A percentile compares a stretch with the other conserved stretches of the same genome.
These are phyloP conservation scores for Caligus rogercresseyi DNA, from an alignment of 1,140 invertebrate species.

Conservation along the genomic window DNA sequence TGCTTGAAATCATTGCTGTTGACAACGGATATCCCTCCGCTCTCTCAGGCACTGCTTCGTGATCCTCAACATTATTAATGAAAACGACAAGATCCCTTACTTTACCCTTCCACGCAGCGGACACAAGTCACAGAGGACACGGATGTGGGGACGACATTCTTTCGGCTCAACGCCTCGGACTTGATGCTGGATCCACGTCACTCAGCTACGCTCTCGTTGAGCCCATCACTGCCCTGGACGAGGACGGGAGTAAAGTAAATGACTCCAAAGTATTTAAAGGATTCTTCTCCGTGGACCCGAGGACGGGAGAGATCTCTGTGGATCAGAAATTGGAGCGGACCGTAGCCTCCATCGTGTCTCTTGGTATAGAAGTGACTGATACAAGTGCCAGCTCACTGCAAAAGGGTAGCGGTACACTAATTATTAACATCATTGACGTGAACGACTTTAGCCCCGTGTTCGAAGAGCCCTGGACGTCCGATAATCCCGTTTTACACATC, in stretches of 20 bases:
- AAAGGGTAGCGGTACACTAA: slow-evolving; percentile 52
- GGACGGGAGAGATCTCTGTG: slow-evolving; percentile 52
- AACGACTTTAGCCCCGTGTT: slow-evolving; percentile 47
- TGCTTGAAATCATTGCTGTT: slow-evolving; percentile 54
- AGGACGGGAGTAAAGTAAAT: slow-evolving; percentile 53
- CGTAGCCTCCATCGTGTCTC: slow-evolving; percentile 47
- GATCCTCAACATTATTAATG: slow-evolving; percentile 56
- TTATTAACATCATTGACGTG: slow-evolving; percentile 67
- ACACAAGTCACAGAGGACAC: slow-evolving; percentile 60
- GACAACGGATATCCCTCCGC: slow-evolving; percentile 44
- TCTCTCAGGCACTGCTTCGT: slow-evolving; percentile 49
- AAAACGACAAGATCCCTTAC: slow-evolving; percentile 70
- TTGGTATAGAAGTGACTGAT: slow-evolving; percentile 62
- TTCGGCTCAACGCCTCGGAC: slow-evolving; percentile 54
- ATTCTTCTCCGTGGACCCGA: slow-evolving; percentile 50
- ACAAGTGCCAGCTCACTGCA: slow-evolving; percentile 54
- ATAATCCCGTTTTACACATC: slow-evolving; percentile 44
- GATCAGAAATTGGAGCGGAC: slow-evolving; percentile 44
- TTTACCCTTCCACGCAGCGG: slow-evolving; percentile 56
- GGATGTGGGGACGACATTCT: slow-evolving; percentile 47
- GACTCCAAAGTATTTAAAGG: slow-evolving; percentile 34
- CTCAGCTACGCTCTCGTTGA: slow-evolving; percentile 51
- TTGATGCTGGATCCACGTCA: slow-evolving; percentile 42
- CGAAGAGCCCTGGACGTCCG: slow-evolving; percentile 46
- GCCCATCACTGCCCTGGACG: slow-evolving; percentile 54